These are phyloP conservation scores for Seira sanloemensis DNA, from an alignment of 2,888 invertebrate genomes.

Conservation along the genomic window DNA sequence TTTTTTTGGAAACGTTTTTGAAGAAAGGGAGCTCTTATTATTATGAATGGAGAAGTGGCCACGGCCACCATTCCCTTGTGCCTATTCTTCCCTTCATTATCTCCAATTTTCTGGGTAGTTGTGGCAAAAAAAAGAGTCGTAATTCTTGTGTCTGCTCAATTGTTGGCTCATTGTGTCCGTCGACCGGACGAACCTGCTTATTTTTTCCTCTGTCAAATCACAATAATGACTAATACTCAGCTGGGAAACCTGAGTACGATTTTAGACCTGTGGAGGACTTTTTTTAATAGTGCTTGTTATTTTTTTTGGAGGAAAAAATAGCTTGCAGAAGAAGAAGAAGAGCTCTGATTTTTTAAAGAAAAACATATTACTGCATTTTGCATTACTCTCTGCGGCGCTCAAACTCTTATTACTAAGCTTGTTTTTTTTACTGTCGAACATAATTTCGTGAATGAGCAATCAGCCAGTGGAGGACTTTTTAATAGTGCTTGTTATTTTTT, in stretches of 20 bases:
- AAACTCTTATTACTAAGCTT: no score
- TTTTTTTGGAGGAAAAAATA: background rate
- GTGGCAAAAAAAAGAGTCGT: slow-evolving; percentile 24
- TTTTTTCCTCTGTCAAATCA: background rate
- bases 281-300: background rate
- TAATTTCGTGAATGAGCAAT: slow-evolving; percentile 6
- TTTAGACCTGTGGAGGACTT: background rate
- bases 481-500: background rate
- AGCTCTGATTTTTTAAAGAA: no score
- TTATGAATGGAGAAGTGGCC: slow-evolving; percentile 26
- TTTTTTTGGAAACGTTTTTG: background rate
- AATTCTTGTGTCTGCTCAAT: background rate
- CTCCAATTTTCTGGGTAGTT: slow-evolving; percentile 45
- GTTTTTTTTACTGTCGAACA: background rate
- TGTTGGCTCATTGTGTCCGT: slow-evolving; percentile 21
- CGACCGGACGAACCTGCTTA: background rate
- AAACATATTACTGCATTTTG: background rate
- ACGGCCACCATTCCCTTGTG: background rate
- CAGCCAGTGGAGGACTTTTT: background rate
- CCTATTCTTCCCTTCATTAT: slow-evolving; percentile 12
- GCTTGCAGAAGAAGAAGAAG: no score
- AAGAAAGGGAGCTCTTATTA: background rate
- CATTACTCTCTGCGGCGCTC: background rate
- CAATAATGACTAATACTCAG: slow-evolving; percentile 10
- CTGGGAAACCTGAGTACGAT: no score